Percentiles rank a stretch among this genome's conserved stretches.
Conservation (phyloP, 2,113 vertebrate species). For the Scomber scombrus region DNA sequence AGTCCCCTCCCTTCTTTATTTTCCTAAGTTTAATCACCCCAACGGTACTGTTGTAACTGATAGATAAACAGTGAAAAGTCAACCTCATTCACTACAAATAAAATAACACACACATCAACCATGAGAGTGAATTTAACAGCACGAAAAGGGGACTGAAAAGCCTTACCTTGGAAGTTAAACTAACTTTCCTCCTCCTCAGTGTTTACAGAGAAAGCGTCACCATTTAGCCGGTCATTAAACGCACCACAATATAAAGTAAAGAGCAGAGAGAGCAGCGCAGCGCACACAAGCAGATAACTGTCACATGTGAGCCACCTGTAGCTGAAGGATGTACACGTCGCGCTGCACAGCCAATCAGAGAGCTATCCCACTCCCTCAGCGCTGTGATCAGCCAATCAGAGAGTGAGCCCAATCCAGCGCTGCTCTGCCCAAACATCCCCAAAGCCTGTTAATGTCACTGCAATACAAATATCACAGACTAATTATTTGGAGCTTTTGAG, state of each 20-base stretch:
- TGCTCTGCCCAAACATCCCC: background rate
- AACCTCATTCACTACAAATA: background rate
- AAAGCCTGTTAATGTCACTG: background rate
- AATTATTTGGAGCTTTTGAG: too few relatives aligned
- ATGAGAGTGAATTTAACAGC: background rate
- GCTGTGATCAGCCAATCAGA: background rate
- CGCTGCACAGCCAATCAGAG: conserved; percentile 82
- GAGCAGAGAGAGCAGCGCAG: conserved; percentile 16
- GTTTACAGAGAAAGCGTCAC: conserved; percentile 20
- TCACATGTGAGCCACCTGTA: conserved; percentile 81
- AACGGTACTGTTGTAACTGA: conserved; percentile 26
- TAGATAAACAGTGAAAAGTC: conserved; percentile 19
- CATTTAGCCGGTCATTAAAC: conserved; percentile 26
- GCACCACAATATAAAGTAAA: conserved; percentile 15
- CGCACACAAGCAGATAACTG: conserved; percentile 58
- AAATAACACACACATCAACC: background rate
- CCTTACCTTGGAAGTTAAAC: conserved; percentile 52
- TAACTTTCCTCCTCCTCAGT: conserved; percentile 23
- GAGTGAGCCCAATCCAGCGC: background rate
- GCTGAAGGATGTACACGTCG: conserved; percentile 84
- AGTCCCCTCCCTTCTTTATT: conserved; percentile 21
- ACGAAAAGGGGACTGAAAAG: background rate
- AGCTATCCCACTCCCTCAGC: background rate
- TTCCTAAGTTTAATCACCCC: conserved; percentile 37
- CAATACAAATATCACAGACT: too few relatives aligned